Evolutionary conservation across 1,140 invertebrate genomes (phyloP), one percentile per base, ranked within the genome.

Genomic region (Eriosoma lanigerum): DNA sequence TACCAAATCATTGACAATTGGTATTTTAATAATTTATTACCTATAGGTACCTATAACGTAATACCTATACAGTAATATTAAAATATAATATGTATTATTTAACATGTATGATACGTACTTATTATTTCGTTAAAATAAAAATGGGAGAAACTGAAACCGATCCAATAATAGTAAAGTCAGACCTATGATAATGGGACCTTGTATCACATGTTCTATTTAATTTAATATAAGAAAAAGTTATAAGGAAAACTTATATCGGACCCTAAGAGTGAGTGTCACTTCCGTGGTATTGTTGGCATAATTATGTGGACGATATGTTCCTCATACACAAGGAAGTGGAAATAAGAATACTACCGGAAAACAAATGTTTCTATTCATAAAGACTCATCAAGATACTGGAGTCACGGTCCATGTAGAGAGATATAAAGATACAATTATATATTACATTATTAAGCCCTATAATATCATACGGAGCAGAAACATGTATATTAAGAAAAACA

Each of bases 161-260:
- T 13, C 56, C 73, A 54, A 54, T 56, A 50, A 78, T 29, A 44
- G 54, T 78, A 21, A 78, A 78, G 19, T 54, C 73, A 52, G 72
- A 32, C 26, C 50, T 75, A 75, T 54, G 72, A 75, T 46, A 75
- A 21, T 12, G 73, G 32, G 52, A 78, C 54, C 1, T 19, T 26
- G 12, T 78, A 3, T 78, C 73, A 78, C 73, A 13, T n/a, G 26
- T 78, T 10, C 32, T 78, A 78, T 78, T 78, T 56, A 78, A 78
- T 56, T 15, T 50, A 21, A 32, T 78, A 60, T 38, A 58, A 17
- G 73, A 78, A 38, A 78, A 78, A 78, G 73, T 76, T n/a, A 76
- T 78, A 52, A 56, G 52, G 54, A 50, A 78, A 29, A 29, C 29
- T 15, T 32, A 64, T 29, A 64, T 64, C 29, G 29, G 8, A 32